Evolutionary conservation across 1,140 invertebrate genomes (phyloP).

Genomic region (Pseudomyrmex concolor): DNA sequence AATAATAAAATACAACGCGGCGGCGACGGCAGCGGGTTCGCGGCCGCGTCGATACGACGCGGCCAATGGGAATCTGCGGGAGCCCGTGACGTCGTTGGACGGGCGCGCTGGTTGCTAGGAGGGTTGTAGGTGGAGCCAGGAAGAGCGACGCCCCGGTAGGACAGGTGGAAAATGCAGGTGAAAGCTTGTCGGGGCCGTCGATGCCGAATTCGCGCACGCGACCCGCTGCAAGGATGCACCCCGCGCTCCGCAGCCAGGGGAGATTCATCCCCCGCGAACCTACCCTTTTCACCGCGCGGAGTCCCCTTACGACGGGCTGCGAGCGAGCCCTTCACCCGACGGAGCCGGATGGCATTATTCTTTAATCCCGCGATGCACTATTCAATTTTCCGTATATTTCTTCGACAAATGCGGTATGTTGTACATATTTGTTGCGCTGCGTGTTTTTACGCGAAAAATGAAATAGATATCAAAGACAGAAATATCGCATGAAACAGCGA

Average conservation of each 20-base stretch:
- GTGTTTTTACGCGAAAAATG: background rate
- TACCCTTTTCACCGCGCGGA: background rate
- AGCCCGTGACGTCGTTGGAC: conserved; percentile 78
- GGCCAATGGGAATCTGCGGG: conserved; percentile 75
- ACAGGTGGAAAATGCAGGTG: conserved; percentile 81
- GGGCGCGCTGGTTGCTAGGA: conserved; percentile 75
- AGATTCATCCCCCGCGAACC: conserved; percentile 31
- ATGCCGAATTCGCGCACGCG: conserved; percentile 69
- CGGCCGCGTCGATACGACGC: conserved; percentile 74
- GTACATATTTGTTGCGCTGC: background rate
- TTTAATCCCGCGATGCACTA: conserved; percentile 44
- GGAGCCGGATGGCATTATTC: conserved; percentile 48
- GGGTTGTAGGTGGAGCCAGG: conserved; percentile 79
- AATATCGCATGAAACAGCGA: too few relatives aligned
- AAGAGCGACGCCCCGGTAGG: conserved; percentile 75
- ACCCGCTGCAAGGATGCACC: conserved; percentile 60
- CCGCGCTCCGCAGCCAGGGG: conserved; percentile 20
- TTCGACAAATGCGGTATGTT: conserved; percentile 8
- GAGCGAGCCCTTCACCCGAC: conserved; percentile 25
- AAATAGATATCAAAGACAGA: background rate
- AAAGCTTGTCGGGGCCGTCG: conserved; percentile 64
- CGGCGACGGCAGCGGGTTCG: conserved; percentile 55
- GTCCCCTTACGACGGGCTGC: background rate
- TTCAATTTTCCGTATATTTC: conserved; percentile 38
- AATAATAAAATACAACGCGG: conserved; percentile 79